Percentiles rank a stretch among this genome's conserved stretches.
phyloP scores from a whole-genome alignment of 2,888 invertebrate species.

The Panzeria rudis region DNA sequence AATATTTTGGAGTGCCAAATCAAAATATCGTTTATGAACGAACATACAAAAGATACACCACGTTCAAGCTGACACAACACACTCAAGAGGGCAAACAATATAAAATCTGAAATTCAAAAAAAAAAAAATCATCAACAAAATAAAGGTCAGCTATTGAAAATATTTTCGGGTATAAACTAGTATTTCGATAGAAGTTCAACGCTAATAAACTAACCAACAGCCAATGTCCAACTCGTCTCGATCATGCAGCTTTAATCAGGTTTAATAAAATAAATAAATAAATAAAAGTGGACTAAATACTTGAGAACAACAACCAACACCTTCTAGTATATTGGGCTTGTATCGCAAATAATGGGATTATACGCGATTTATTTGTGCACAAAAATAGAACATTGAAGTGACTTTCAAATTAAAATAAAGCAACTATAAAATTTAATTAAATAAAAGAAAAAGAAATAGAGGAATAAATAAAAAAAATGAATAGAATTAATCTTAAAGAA shows the following conservation, averaged over 20 bases:
- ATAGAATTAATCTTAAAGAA: slow-evolving; percentile 25
- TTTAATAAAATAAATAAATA: slow-evolving; percentile 38
- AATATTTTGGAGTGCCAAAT: slow-evolving; percentile 73
- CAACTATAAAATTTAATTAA: slow-evolving; percentile 22
- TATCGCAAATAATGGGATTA: slow-evolving; percentile 65
- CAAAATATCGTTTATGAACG: slow-evolving; percentile 65
- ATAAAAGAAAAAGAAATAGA: not conserved
- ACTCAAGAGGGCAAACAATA: slow-evolving; percentile 3
- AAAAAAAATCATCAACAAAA: slow-evolving; percentile 26
- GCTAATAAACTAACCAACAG: slow-evolving; percentile 70
- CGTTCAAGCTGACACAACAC: slow-evolving; percentile 18
- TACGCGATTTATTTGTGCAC: slow-evolving; percentile 58
- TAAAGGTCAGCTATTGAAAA: slow-evolving; percentile 68
- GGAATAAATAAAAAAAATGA: not conserved
- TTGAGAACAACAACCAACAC: slow-evolving; percentile 30
- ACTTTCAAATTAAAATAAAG: slow-evolving; percentile 52
- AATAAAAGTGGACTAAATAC: slow-evolving; percentile 52
- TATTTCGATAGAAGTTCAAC: slow-evolving; percentile 68
- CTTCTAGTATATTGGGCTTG: slow-evolving; percentile 40
- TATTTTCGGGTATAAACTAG: slow-evolving; percentile 67
- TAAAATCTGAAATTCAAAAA: no score
- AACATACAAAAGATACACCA: slow-evolving; percentile 50
- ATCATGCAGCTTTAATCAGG: slow-evolving; percentile 79
- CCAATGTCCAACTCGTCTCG: slow-evolving; percentile 81
- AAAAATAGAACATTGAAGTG: slow-evolving; percentile 51